These are phyloP conservation scores for Rhinatrema bivittatum DNA, from an alignment of 2,797 vertebrate species.

Conservation along the genomic window DNA sequence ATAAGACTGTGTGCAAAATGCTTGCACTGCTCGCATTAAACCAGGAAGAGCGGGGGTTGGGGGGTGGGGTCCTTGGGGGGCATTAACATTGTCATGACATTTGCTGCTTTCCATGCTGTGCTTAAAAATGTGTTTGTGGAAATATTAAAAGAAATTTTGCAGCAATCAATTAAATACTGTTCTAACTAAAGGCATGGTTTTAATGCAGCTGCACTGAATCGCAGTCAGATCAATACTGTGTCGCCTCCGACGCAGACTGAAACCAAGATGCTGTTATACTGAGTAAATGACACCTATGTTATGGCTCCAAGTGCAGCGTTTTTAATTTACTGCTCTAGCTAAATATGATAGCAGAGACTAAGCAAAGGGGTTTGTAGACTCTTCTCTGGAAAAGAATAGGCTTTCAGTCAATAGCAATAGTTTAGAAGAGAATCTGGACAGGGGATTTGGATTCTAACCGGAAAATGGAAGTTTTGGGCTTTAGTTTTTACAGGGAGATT, in stretches of 20 bases:
- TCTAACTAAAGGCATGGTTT: conserved; percentile 20
- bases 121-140: conserved; percentile 32
- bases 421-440: too few species aligned
- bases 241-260: conserved; percentile 57
- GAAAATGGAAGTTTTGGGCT: too few species aligned
- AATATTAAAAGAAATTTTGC: conserved; percentile 45
- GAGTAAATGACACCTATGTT: conserved; percentile 56
- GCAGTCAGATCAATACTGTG: conserved; percentile 29
- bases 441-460: too few species aligned
- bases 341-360: background rate
- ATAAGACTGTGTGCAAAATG: too few species aligned
- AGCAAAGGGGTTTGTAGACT: too few species aligned
- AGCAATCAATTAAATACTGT: conserved; percentile 18
- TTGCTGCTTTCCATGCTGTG: background rate
- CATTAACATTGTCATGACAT: background rate
- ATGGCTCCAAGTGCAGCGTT: conserved; percentile 25
- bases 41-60: too few species aligned
- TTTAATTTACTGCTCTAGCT: conserved; percentile 7
- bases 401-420: too few species aligned
- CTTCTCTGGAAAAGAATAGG: too few species aligned
- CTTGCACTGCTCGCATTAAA: too few species aligned
- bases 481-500: too few species aligned
- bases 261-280: conserved; percentile 37
- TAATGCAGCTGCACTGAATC: conserved; percentile 26
- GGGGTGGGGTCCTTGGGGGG: too few species aligned